Evolutionary conservation across 2,113 vertebrate genomes (phyloP).

Genomic region (Willisornis vidua): DNA sequence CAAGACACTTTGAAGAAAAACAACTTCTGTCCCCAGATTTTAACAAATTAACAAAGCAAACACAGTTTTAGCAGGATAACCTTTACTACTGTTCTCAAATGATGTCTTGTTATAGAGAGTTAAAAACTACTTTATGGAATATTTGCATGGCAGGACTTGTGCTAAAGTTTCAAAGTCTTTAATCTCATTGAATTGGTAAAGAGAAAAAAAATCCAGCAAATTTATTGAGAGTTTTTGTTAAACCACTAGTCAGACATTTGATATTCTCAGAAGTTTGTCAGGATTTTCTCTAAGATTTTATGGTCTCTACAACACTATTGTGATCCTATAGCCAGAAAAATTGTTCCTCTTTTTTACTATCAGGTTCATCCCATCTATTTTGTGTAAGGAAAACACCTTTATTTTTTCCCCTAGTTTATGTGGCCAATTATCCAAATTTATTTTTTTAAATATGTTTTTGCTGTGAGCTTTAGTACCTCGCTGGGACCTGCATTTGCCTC

Average conservation of each 20-base stretch:
- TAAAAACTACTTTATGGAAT: neutral
- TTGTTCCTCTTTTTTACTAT: neutral
- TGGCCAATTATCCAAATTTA: neutral
- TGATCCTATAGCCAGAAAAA: neutral
- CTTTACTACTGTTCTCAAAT: neutral
- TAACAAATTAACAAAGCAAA: neutral
- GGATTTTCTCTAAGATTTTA: neutral
- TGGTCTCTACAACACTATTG: neutral
- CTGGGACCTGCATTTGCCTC: neutral
- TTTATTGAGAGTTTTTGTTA: neutral
- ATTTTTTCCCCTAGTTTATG: neutral
- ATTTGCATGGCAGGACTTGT: neutral
- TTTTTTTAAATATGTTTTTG: neutral
- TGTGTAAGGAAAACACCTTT: neutral
- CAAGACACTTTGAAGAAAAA: neutral
- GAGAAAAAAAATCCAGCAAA: neutral
- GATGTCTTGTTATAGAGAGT: neutral
- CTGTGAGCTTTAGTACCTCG: accelerated
- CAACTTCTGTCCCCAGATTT: neutral
- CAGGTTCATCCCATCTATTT: no score
- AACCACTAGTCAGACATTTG: neutral
- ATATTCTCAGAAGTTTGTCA: neutral
- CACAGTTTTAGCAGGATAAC: neutral
- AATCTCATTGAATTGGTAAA: neutral
- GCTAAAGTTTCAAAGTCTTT: neutral